phyloP scores from a whole-genome alignment of 2,888 invertebrate genomes.

The Spodoptera picta region DNA sequence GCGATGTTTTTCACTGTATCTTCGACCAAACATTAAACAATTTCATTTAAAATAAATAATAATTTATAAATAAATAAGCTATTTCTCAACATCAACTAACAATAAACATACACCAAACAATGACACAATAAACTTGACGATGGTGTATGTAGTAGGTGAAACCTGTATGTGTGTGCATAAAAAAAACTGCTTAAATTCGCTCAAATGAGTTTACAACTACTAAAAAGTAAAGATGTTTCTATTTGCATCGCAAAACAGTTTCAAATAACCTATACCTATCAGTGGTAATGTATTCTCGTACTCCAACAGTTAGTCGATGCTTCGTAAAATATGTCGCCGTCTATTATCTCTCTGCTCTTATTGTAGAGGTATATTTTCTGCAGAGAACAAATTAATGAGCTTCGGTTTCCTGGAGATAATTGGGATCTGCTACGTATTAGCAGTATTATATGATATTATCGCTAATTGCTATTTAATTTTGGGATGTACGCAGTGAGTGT shows the following conservation, averaged over 20 bases:
- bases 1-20: too few relatives aligned
- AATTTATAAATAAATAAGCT: too few relatives aligned
- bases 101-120: too few relatives aligned
- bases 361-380: conserved; percentile 36
- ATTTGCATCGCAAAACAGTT: conserved; percentile 55
- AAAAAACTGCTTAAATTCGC: too few relatives aligned
- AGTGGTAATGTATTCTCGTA: conserved; percentile 52
- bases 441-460: conserved; percentile 1
- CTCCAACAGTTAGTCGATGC: conserved; percentile 42
- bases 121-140: too few relatives aligned
- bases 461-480: conserved; percentile 18
- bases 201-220: too few relatives aligned
- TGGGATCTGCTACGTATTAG: conserved; percentile 34
- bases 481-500: background rate
- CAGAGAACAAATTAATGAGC: conserved; percentile 37
- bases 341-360: conserved; percentile 47
- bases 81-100: too few relatives aligned
- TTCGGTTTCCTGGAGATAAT: conserved; percentile 43
- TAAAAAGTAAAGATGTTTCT: conserved; percentile 38
- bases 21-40: too few relatives aligned
- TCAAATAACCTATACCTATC: conserved; percentile 51
- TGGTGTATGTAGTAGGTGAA: too few relatives aligned
- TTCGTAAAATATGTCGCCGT: conserved; percentile 46
- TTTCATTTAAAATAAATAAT: too few relatives aligned
- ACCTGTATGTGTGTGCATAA: too few relatives aligned